Base-by-base conservation (phyloP, 2,888 invertebrate genomes). In the Plusia festucae region DNA sequence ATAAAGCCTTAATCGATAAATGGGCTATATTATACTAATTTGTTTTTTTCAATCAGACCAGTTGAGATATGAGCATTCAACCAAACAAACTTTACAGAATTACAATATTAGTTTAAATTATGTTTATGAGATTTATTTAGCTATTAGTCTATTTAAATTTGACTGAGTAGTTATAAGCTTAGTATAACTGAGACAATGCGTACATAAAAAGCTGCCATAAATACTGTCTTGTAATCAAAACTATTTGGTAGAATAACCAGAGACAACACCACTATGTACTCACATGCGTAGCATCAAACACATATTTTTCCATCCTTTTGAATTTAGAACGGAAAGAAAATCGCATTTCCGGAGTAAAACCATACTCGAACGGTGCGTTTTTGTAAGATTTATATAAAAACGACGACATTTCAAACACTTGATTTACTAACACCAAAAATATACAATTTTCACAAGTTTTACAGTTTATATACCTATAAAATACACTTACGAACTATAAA, bases 371-470 rank as follows among this genome's bases (percentile, higher is more conserved):
- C 0, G 93, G 93, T 0, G 91, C 88, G 49, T 89, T 92, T 73
- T 87, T 92, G 70, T 88, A 93, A 0, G 93, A 86, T 85, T 91
- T 94, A 63, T 93, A 93, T 15, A 93, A 76, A 83, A 93, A 92
- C n/a, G 92, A 89, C 54, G 90, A 87, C 89, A 91, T 91, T 40
- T 0, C 24, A 16, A 13, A 22, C 58, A 65, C 53, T 61, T 52
- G n/a, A 0, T 24, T 20, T 60, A n/a, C 7, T 60, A 16, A 46
- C 60, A 64, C 46, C 30, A 51, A 58, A 65, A 65, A 65, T 15
- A 11, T 22, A 22, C 70, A 71, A 61, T 68, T 53, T 20, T 53
- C 54, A 55, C 59, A 9, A 24, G 40, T 46, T 58, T 63, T 32
- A 15, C 65, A 46, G 20, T 70, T 66, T 68, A 22, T 44, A 49